Evolutionary conservation across 2,113 vertebrate genomes (phyloP).

Genomic region (Tragelaphus imberbis): DNA sequence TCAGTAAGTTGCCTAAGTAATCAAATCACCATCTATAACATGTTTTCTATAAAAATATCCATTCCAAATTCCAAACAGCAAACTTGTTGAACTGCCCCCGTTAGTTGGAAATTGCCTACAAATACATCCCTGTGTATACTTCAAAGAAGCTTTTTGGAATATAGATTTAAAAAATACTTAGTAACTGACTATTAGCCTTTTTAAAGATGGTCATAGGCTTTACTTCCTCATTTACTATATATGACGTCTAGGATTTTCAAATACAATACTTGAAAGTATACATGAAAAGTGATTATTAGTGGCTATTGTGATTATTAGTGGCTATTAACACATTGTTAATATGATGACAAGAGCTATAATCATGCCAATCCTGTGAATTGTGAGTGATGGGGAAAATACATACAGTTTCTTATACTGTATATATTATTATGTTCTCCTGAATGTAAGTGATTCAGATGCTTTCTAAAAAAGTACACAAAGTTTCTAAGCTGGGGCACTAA

Average conservation of each 20-base stretch:
- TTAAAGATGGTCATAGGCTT: not conserved
- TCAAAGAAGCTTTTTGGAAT: not conserved
- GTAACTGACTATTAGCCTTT: not conserved
- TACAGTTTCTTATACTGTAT: not conserved
- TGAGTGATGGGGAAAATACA: not conserved
- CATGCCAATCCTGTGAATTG: not conserved
- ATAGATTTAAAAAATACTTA: not conserved
- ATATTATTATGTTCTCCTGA: not conserved
- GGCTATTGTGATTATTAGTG: not conserved
- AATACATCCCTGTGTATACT: not conserved
- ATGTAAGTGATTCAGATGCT: conserved; percentile 7
- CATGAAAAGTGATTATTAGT: conserved; percentile 21
- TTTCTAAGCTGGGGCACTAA: conserved; percentile 2
- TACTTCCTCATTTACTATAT: not conserved
- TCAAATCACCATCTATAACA: not conserved
- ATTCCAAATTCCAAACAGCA: conserved; percentile 25
- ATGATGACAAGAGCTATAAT: not conserved
- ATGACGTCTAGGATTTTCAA: conserved; percentile 19
- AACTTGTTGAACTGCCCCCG: not conserved
- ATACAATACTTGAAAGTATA: not conserved
- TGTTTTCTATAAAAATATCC: not conserved
- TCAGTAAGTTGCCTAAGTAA: not conserved
- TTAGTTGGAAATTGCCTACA: not conserved
- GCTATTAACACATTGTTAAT: not conserved
- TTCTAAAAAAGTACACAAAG: not conserved